Conservation (phyloP, 2,888 invertebrate genomes). For the Cremastinae sp. region DNA sequence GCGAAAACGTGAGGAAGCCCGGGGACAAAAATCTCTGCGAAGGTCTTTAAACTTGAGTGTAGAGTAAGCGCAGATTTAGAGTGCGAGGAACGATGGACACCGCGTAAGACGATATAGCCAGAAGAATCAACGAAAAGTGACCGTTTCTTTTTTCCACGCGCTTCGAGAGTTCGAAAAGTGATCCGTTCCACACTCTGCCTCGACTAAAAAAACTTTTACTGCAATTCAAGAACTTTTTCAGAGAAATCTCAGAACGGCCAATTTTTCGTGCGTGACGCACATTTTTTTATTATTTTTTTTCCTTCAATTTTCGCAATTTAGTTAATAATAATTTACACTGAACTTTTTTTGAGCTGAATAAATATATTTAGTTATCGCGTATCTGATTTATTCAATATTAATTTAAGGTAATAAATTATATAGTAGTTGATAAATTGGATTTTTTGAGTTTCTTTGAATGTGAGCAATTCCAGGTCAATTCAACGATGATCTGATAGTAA, state of each 20-base stretch:
- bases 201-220: constrained; percentile 33
- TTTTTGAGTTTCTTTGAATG: too few relatives aligned
- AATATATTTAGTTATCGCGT: too few relatives aligned
- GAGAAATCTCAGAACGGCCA: neutral
- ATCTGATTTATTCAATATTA: too few relatives aligned
- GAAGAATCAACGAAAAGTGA: constrained; percentile 20
- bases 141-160: constrained; percentile 37
- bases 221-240: constrained; percentile 22
- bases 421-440: too few relatives aligned
- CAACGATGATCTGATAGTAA: too few relatives aligned
- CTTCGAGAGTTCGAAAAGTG: constrained; percentile 47
- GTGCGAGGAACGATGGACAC: constrained; percentile 23
- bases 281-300: too few relatives aligned
- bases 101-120: constrained; percentile 5
- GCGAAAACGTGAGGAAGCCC: neutral
- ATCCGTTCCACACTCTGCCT: constrained; percentile 53
- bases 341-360: too few relatives aligned
- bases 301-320: too few relatives aligned
- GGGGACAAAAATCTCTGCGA: constrained; percentile 2
- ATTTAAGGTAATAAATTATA: too few relatives aligned
- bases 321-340: too few relatives aligned
- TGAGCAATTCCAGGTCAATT: too few relatives aligned
- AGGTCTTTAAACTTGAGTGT: constrained; percentile 42
- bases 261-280: too few relatives aligned
- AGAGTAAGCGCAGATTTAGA: constrained; percentile 8